Percentiles rank a stretch among this genome's conserved stretches.
phyloP scores from a whole-genome alignment of 2,888 invertebrate species.

The Scaptodrosophila latifasciaeformis region DNA sequence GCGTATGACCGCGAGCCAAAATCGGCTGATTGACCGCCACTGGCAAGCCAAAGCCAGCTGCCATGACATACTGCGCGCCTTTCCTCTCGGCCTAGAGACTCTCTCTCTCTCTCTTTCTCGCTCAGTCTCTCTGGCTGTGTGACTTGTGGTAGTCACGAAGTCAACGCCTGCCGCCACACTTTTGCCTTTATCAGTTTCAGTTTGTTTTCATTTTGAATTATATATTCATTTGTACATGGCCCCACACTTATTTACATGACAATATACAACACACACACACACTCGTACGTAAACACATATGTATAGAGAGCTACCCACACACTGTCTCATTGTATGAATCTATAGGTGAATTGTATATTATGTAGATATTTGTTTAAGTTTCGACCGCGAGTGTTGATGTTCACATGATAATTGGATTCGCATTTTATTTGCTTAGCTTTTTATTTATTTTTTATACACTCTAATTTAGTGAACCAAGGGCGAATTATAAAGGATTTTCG shows the following conservation, averaged over 20 bases:
- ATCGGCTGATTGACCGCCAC: no score
- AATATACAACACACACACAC: background rate
- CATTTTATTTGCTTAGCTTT: slow-evolving; percentile 33
- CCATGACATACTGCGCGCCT: background rate
- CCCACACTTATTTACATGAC: slow-evolving; percentile 50
- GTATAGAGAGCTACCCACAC: background rate
- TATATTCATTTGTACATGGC: slow-evolving; percentile 53
- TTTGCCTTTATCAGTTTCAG: slow-evolving; percentile 56
- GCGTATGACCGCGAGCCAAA: background rate
- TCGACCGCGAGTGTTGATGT: slow-evolving; percentile 33
- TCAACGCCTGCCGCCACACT: slow-evolving; percentile 51
- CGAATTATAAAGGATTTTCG: no score
- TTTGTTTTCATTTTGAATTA: slow-evolving; percentile 53
- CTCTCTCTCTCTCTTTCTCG: no score
- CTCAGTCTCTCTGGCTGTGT: no score
- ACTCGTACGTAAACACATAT: background rate
- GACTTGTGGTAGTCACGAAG: slow-evolving; percentile 44
- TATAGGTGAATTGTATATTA: slow-evolving; percentile 4
- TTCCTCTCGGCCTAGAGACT: background rate
- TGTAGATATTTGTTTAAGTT: slow-evolving; percentile 42
- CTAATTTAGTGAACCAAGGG: no score
- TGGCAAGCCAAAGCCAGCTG: background rate
- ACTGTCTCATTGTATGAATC: background rate
- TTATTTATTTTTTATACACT: slow-evolving; percentile 11
- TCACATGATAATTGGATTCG: slow-evolving; percentile 53